phyloP scores from a whole-genome alignment of 2,797 vertebrate species.

The Poecilia gillii region DNA sequence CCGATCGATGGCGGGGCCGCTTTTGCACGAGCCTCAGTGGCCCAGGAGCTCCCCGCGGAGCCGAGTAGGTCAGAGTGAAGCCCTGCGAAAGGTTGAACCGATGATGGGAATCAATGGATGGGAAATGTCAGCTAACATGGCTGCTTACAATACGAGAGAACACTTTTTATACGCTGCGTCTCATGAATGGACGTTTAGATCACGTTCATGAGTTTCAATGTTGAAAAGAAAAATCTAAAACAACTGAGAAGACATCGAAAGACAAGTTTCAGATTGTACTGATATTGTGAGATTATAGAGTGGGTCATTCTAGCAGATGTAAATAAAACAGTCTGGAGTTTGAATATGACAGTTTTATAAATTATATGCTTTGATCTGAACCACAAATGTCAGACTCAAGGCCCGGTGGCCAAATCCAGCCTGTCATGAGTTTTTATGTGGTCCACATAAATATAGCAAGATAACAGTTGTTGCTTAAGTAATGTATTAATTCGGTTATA shows the following conservation, averaged over 20 bases:
- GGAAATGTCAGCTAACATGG: constrained; percentile 73
- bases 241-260: background rate
- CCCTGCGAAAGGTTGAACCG: constrained; percentile 69
- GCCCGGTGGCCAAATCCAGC: too few relatives aligned
- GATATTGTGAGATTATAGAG: background rate
- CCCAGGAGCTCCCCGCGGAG: constrained; percentile 56
- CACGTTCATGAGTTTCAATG: constrained; percentile 21
- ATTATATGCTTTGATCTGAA: background rate
- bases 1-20: constrained; percentile 64
- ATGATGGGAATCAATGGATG: constrained; percentile 75
- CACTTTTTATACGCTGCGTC: constrained; percentile 40
- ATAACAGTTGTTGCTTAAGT: too few relatives aligned
- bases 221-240: constrained; percentile 2
- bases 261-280: constrained; percentile 19
- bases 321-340: background rate
- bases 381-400: too few relatives aligned
- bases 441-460: too few relatives aligned
- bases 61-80: constrained; percentile 67
- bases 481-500: too few relatives aligned
- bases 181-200: constrained; percentile 28
- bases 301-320: background rate
- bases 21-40: constrained; percentile 60
- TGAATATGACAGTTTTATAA: background rate
- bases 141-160: constrained; percentile 54
- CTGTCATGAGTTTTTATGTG: too few relatives aligned